Evolutionary conservation across 2,888 invertebrate species (phyloP), one percentile per base, ranked within the genome.

Genomic region (Zygothrica quintamaculata): DNA sequence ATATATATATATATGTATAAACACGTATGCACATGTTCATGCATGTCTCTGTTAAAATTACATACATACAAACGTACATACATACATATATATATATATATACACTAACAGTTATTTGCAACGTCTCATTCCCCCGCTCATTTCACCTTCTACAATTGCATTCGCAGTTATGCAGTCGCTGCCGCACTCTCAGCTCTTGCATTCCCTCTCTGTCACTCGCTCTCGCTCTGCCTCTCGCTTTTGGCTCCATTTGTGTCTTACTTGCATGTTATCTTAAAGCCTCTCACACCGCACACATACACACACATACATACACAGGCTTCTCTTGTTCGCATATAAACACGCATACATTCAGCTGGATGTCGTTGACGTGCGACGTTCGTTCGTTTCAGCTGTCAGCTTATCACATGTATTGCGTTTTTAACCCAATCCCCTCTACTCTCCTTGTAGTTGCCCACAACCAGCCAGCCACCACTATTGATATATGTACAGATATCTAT

Each of bases 291-390:
- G 6, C 11, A 7, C 29, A 31, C 15, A n/a, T n/a, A n/a, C n/a
- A n/a, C n/a, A n/a, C n/a, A n/a, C n/a, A n/a, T n/a, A n/a, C n/a
- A n/a, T 6, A n/a, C 11, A 8, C 1, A 22, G 18, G 7, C 22
- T 8, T 13, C 22, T 13, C 13, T 11, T n/a, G 1, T 1, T 31
- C 29, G n/a, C 3, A 9, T 9, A n/a, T 9, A 22, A 5, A 5
- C 18, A 22, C 18, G 18, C 18, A 22, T 22, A 22, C 18, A 22
- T 9, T 29, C 29, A n/a, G 7, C 52, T 66, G 58, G 53, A 58
- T 69, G 69, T 69, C 69, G 69, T 69, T 69, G 69, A 69, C 69
- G 69, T 51, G 58, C 55, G 50, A 50, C 58, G 69, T 37, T 68
- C 58, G 69, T 37, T 68, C 34, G 44, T 40, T 47, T 22, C 18